These are phyloP conservation scores for Porites rus DNA, from an alignment of 92 coral and sea anemone species.

Conservation along the genomic window DNA sequence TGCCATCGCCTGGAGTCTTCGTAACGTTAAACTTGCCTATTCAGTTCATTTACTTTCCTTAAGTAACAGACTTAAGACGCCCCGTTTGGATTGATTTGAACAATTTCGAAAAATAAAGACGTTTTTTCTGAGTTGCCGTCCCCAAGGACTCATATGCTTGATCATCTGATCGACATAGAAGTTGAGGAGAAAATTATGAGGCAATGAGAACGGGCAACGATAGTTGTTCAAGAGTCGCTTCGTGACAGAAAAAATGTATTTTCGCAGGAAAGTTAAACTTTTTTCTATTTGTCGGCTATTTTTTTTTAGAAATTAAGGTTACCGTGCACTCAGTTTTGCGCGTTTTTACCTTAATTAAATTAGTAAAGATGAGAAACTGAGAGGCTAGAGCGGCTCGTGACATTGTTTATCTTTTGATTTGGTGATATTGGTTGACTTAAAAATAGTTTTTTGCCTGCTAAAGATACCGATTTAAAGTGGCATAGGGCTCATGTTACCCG, in stretches of 20 bases:
- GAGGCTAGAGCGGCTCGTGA: slow-evolving; percentile 20
- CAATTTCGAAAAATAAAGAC: neutral
- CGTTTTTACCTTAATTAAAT: neutral
- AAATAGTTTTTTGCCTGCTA: neutral
- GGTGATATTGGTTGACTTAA: slow-evolving; percentile 15
- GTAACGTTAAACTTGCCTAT: neutral
- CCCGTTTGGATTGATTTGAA: neutral
- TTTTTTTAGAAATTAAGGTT: neutral
- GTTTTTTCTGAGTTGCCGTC: neutral
- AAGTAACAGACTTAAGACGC: neutral
- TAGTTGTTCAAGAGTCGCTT: neutral
- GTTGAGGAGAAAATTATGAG: neutral
- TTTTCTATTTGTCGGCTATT: neutral
- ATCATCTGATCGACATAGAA: neutral
- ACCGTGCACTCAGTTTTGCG: neutral
- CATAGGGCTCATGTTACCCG: neutral
- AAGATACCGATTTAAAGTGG: neutral
- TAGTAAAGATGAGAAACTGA: slow-evolving; percentile 18
- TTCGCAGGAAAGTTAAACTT: neutral
- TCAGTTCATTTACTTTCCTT: neutral
- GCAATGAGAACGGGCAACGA: neutral
- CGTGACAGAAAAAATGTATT: neutral
- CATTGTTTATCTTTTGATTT: slow-evolving; percentile 35
- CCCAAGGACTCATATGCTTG: neutral
- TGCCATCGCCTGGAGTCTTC: neutral